These are phyloP conservation scores for Seriola rivoliana DNA, from an alignment of 2,113 vertebrate genomes.

Conservation along the genomic window DNA sequence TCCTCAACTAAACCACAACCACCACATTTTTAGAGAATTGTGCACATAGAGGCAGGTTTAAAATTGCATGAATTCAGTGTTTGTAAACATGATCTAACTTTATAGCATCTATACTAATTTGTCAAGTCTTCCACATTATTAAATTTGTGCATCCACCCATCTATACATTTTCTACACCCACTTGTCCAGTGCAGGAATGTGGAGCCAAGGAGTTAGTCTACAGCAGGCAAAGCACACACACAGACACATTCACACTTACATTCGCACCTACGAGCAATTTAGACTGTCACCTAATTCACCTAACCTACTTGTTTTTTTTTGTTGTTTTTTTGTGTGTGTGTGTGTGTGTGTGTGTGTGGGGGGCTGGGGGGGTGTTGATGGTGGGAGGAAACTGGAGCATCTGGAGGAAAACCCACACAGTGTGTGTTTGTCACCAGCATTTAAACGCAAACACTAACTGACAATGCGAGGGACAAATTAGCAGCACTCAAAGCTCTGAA, in stretches of 20 bases:
- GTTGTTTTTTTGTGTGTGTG: not conserved
- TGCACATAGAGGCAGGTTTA: not conserved
- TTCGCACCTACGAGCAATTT: slow-evolving; percentile 2
- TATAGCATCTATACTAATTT: not conserved
- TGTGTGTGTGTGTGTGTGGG: not conserved
- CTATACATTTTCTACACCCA: not conserved
- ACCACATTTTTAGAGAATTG: slow-evolving; percentile 2
- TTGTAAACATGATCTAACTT: slow-evolving; percentile 7
- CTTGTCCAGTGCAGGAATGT: slow-evolving; percentile 1
- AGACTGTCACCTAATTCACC: not conserved
- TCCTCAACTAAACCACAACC: not conserved
- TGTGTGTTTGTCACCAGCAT: slow-evolving; percentile 41
- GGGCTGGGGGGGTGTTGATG: not conserved
- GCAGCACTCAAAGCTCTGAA: slow-evolving; percentile 30
- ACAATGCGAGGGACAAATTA: slow-evolving; percentile 55
- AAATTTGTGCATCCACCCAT: not conserved
- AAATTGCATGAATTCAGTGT: not conserved
- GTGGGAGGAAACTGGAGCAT: slow-evolving; percentile 31
- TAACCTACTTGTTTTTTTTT: slow-evolving; percentile 4
- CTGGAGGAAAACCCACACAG: slow-evolving; percentile 20
- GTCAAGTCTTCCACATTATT: not conserved
- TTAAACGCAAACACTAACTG: slow-evolving; percentile 36
- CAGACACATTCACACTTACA: slow-evolving; percentile 22
- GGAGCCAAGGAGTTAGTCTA: not conserved
- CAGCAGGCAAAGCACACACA: slow-evolving; percentile 4